These are phyloP conservation scores for Brachionus paranguensis DNA, from an alignment of 1,140 invertebrate species.

Conservation along the genomic window DNA sequence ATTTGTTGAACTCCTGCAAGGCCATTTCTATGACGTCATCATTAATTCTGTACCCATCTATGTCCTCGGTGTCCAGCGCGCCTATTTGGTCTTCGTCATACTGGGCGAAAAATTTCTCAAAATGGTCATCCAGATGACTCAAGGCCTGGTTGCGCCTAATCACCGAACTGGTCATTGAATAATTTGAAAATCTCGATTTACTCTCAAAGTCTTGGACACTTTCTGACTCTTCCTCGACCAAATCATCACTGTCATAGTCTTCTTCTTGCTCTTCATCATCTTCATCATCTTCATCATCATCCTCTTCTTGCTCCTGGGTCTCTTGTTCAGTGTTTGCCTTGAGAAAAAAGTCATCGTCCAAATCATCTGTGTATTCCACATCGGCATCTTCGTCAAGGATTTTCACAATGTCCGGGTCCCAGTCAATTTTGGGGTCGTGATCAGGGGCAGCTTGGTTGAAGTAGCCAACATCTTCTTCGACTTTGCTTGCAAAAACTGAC, in stretches of 20 bases:
- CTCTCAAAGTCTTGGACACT: constrained; percentile 57
- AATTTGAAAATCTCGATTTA: constrained; percentile 81
- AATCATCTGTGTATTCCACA: constrained; percentile 70
- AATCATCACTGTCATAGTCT: constrained; percentile 31
- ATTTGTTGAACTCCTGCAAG: constrained; percentile 41
- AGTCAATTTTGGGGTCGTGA: constrained; percentile 68
- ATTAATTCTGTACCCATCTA: constrained; percentile 68
- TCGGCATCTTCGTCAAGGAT: constrained; percentile 87
- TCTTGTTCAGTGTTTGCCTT: constrained; percentile 59
- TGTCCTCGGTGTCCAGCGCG: constrained; percentile 77
- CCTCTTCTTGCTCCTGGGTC: constrained; percentile 51
- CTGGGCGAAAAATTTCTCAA: constrained; percentile 73
- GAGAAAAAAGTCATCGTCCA: constrained; percentile 85
- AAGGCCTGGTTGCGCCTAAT: constrained; percentile 77
- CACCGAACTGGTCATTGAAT: constrained; percentile 86
- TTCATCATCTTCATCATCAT: constrained; percentile 41
- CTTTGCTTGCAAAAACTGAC: constrained; percentile 79
- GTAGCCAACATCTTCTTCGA: constrained; percentile 79
- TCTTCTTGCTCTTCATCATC: constrained; percentile 26
- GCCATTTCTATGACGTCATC: constrained; percentile 61
- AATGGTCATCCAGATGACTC: constrained; percentile 75
- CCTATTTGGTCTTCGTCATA: constrained; percentile 87
- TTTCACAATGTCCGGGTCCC: constrained; percentile 86
- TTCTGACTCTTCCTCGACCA: constrained; percentile 3
- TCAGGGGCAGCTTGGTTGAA: constrained; percentile 76